Evolutionary conservation across 2,797 vertebrate genomes (phyloP), one percentile per base, ranked within the genome.

Genomic region (Alauda arvensis): DNA sequence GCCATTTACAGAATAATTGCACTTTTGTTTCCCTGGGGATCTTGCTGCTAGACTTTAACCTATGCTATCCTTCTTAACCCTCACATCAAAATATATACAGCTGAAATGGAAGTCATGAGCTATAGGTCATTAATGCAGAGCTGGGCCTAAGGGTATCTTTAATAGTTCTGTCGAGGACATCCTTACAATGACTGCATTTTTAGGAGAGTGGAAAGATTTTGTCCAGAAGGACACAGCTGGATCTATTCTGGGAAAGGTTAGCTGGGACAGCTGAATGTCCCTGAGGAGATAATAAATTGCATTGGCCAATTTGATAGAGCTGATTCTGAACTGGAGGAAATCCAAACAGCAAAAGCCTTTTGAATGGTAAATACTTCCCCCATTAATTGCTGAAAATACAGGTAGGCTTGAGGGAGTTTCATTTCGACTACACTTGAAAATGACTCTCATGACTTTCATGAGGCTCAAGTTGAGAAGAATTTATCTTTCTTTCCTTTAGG

Each of bases 241-340:
- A 88, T 94, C 90, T 95, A 93, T 94, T 94, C 75, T 92, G 85
- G 80, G 92, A 94, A 95, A 91, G 88, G 92, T 94, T 87, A 92
- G 82, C 68, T 85, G 85, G 91, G 92, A 94, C 88, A 94, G 82
- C 60, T 93, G 90, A 94, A 94, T 88, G 88, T 88, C 92, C 90
- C 90, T 52, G 85, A 88, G 90, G 92, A 94, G 77, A 90, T 92
- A 94, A 94, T 92, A 93, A 93, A 95, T 92, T 94, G 77, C 80
- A 85, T 10, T 87, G 77, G 82, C 80, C 88, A 87, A 93, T 94
- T 94, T 92, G 90, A 87, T 84, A 88, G 82, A 92, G 53, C 40
- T 85, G 79, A 93, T 90, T 94, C 62, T 68, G 75, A 90, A 89
- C 71, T 94, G 91, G 83, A 94, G 57, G 59, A 91, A 92, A 75